Conservation (phyloP, 2,113 vertebrate species). For the Illadopsis cleaveri region DNA sequence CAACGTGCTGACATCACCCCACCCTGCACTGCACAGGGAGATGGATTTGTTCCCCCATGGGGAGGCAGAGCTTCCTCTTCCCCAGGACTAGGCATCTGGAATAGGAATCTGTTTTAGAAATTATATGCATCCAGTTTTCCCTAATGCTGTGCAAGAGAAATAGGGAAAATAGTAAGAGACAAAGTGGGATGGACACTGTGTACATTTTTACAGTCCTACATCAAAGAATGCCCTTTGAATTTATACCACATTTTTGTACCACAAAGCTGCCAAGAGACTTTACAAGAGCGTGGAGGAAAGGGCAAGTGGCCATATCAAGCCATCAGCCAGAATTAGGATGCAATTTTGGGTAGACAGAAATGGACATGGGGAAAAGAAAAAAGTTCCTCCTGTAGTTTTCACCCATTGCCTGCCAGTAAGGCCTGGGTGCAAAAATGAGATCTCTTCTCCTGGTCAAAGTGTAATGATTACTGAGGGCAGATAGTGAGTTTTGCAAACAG, state of each 20-base stretch:
- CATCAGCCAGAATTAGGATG: not conserved
- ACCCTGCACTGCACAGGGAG: not conserved
- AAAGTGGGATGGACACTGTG: not conserved
- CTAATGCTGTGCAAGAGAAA: not conserved
- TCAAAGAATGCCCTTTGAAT: not conserved
- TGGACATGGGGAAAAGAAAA: not conserved
- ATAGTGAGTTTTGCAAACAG: not conserved
- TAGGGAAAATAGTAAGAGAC: not conserved
- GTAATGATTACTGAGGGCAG: not conserved
- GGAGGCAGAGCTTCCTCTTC: not conserved
- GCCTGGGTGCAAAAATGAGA: not conserved
- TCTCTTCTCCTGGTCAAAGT: not conserved
- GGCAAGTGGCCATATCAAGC: not conserved
- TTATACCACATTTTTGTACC: not conserved
- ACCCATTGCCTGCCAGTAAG: not conserved
- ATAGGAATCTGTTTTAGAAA: not conserved
- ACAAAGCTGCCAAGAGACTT: not conserved
- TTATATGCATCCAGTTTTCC: not conserved
- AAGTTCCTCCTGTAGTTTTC: not conserved
- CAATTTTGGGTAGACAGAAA: not conserved
- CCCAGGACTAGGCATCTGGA: not conserved
- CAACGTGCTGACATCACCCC: rapidly evolving
- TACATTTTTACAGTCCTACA: not conserved
- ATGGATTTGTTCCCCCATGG: rapidly evolving
- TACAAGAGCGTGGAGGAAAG: not conserved